Evolutionary conservation across 2,113 vertebrate species (phyloP).

Genomic region (Natator depressus): DNA sequence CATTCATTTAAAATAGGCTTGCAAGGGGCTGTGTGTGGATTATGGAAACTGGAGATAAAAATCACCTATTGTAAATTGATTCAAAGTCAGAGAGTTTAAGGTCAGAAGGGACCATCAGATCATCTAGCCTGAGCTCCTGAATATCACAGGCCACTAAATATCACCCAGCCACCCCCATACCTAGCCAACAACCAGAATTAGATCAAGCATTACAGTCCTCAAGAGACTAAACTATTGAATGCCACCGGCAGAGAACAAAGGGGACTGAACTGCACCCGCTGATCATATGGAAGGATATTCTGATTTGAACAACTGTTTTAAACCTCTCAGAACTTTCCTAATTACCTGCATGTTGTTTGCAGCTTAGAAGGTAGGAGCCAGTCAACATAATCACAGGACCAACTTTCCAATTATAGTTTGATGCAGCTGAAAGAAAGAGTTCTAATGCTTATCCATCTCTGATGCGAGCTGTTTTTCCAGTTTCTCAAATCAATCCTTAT

Average conservation of each 20-base stretch:
- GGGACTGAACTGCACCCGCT: not conserved
- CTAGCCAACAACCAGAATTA: not conserved
- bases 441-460: not conserved
- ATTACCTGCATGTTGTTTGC: not conserved
- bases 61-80: not conserved
- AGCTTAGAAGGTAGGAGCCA: fast-evolving
- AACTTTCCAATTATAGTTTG: not conserved
- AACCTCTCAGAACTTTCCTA: not conserved
- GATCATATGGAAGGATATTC: not conserved
- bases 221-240: not conserved
- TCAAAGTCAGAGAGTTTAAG: not conserved
- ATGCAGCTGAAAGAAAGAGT: fast-evolving
- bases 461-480: not conserved
- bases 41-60: not conserved
- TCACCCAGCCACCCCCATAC: not conserved
- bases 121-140: not conserved
- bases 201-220: not conserved
- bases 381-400: not conserved
- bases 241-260: not conserved
- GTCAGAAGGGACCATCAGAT: not conserved
- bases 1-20: not conserved
- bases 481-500: not conserved
- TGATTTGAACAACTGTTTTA: not conserved
- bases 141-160: not conserved
- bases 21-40: not conserved